phyloP scores from a whole-genome alignment of 2,113 vertebrate genomes.

The Poeciliopsis occidentalis region DNA sequence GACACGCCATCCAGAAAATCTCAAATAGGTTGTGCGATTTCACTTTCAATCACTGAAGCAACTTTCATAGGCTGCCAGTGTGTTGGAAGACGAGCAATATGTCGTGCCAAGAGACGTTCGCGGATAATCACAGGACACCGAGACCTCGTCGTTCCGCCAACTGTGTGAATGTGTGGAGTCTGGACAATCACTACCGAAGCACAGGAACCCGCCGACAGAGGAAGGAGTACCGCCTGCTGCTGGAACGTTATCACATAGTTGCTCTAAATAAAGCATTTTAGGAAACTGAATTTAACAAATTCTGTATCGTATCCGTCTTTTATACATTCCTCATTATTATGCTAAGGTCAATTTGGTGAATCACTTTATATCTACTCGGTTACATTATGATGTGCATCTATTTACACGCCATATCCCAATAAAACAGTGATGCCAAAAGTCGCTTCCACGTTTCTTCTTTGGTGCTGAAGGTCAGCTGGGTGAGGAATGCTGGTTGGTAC shows the following conservation, averaged over 20 bases:
- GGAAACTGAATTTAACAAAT: slow-evolving; percentile 65
- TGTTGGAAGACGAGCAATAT: slow-evolving; percentile 22
- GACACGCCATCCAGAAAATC: slow-evolving; percentile 8
- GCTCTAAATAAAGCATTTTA: slow-evolving; percentile 62
- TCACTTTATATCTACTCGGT: slow-evolving; percentile 75
- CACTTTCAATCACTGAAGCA: slow-evolving; percentile 23
- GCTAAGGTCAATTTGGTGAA: slow-evolving; percentile 72
- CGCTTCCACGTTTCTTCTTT: slow-evolving; percentile 26
- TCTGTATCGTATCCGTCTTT: slow-evolving; percentile 78
- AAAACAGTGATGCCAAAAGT: slow-evolving; percentile 68
- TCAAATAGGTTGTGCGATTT: slow-evolving; percentile 16
- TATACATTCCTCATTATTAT: slow-evolving; percentile 78
- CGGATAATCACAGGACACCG: slow-evolving; percentile 45
- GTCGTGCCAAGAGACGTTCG: slow-evolving; percentile 47
- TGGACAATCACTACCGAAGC: slow-evolving; percentile 78
- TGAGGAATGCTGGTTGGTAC: slow-evolving; percentile 15
- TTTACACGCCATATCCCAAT: slow-evolving; percentile 80
- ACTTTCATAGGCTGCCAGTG: slow-evolving; percentile 45
- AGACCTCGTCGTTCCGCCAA: slow-evolving; percentile 66
- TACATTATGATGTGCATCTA: slow-evolving; percentile 69
- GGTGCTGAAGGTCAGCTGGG: slow-evolving; percentile 12
- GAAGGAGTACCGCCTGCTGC: slow-evolving; percentile 45
- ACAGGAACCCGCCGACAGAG: slow-evolving; percentile 46
- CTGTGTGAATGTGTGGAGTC: slow-evolving; percentile 60
- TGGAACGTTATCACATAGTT: slow-evolving; percentile 71